A percentile compares a stretch with the other conserved stretches of the same genome.
Evolutionary conservation across 1,140 invertebrate genomes (phyloP).

Genomic region (Cotesia typhae): DNA sequence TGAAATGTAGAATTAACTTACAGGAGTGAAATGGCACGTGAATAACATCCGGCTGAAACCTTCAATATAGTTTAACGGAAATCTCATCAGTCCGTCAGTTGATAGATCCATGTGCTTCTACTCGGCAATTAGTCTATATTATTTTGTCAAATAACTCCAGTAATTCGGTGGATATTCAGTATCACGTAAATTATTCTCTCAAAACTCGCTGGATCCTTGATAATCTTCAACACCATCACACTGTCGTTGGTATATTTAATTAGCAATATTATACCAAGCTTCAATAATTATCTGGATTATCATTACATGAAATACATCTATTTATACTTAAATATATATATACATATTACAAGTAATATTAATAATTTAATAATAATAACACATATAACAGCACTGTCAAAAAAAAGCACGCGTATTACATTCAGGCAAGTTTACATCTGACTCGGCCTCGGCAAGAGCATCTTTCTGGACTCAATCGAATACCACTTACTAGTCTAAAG

Average conservation of each 20-base stretch:
- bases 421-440: slow-evolving; percentile 33
- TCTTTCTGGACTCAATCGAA: slow-evolving; percentile 9
- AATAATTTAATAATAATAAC: no score
- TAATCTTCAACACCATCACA: slow-evolving; percentile 10
- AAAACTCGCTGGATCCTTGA: background rate
- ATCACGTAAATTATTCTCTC: background rate
- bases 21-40: slow-evolving; percentile 10
- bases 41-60: slow-evolving; percentile 21
- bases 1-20: background rate
- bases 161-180: background rate
- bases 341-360: no score
- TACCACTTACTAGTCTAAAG: background rate
- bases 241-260: background rate
- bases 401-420: slow-evolving; percentile 23
- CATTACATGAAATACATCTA: no score
- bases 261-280: no score
- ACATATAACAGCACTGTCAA: background rate
- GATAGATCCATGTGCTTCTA: slow-evolving; percentile 30
- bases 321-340: no score
- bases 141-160: background rate
- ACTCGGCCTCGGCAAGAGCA: slow-evolving; percentile 3
- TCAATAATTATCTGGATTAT: no score
- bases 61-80: slow-evolving; percentile 18
- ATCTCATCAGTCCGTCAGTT: slow-evolving; percentile 25
- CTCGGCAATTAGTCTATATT: slow-evolving; percentile 15